A percentile compares a stretch with the other conserved stretches of the same genome.
These are phyloP conservation scores for Aphaenogaster rudis DNA, from an alignment of 1,140 invertebrate species.

Conservation along the genomic window DNA sequence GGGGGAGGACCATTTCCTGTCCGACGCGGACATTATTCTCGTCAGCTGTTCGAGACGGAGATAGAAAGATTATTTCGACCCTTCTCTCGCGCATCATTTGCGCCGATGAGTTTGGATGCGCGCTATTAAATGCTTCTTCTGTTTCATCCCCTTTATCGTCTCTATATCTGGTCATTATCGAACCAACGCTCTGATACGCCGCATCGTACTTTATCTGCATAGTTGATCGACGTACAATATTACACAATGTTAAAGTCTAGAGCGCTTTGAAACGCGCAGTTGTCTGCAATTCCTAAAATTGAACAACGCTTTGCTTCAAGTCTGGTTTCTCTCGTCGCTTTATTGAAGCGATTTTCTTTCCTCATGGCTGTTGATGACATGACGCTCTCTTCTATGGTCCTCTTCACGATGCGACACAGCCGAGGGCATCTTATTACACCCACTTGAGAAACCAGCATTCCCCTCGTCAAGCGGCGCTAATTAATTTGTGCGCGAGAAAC, in stretches of 20 bases:
- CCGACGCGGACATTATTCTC: slow-evolving; percentile 67
- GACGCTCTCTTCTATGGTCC: slow-evolving; percentile 36
- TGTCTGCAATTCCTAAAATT: background rate
- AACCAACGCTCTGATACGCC: slow-evolving; percentile 64
- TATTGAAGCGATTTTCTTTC: slow-evolving; percentile 47
- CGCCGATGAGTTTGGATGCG: slow-evolving; percentile 13
- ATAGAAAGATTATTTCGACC: slow-evolving; percentile 42
- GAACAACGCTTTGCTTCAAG: slow-evolving; percentile 26
- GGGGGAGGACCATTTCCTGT: slow-evolving; percentile 72
- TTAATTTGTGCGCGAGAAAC: slow-evolving; percentile 74
- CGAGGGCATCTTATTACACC: slow-evolving; percentile 77
- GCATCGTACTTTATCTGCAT: slow-evolving; percentile 63
- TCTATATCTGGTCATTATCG: slow-evolving; percentile 69
- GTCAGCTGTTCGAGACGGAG: slow-evolving; percentile 69
- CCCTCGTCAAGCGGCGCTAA: slow-evolving; percentile 66
- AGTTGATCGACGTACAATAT: slow-evolving; percentile 58
- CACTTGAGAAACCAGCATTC: slow-evolving; percentile 74
- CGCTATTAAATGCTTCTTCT: slow-evolving; percentile 37
- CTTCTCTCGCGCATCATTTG: slow-evolving; percentile 22
- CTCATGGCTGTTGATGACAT: background rate
- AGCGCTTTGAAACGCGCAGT: background rate
- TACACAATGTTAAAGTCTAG: background rate
- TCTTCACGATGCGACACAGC: slow-evolving; percentile 55
- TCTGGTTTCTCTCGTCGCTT: slow-evolving; percentile 58
- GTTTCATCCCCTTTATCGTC: slow-evolving; percentile 64